Conservation (phyloP, 2,797 vertebrate genomes). For the Chlorospingus flavigularis region DNA sequence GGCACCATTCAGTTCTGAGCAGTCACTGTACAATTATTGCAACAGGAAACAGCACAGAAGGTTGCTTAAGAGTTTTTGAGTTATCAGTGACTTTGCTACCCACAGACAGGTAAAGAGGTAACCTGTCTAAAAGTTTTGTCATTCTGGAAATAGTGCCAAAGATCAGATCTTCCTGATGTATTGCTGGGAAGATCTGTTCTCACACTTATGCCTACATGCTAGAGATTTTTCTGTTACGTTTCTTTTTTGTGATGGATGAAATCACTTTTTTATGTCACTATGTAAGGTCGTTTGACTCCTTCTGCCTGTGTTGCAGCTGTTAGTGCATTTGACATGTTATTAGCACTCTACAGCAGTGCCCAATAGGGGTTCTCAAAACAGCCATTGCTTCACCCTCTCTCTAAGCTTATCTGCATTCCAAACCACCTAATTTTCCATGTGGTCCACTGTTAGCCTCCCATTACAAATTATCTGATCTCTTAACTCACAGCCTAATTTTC, state of each 20-base stretch:
- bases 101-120: background rate
- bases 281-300: background rate
- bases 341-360: background rate
- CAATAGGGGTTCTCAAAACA: background rate
- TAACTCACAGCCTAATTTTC: background rate
- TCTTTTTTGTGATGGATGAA: background rate
- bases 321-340: background rate
- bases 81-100: background rate
- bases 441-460: background rate
- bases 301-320: background rate
- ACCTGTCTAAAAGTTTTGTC: background rate
- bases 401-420: background rate
- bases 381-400: background rate
- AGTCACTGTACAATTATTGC: background rate
- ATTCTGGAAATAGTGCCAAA: background rate
- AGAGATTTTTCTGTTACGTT: background rate
- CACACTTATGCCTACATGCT: background rate
- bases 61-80: background rate
- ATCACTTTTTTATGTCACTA: background rate
- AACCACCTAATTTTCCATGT: background rate
- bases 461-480: background rate
- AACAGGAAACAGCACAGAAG: background rate
- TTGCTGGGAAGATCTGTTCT: background rate
- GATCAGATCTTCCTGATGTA: background rate
- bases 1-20: background rate